Evolutionary conservation across 1,140 invertebrate genomes (phyloP).

Genomic region (Oncopeltus fasciatus): DNA sequence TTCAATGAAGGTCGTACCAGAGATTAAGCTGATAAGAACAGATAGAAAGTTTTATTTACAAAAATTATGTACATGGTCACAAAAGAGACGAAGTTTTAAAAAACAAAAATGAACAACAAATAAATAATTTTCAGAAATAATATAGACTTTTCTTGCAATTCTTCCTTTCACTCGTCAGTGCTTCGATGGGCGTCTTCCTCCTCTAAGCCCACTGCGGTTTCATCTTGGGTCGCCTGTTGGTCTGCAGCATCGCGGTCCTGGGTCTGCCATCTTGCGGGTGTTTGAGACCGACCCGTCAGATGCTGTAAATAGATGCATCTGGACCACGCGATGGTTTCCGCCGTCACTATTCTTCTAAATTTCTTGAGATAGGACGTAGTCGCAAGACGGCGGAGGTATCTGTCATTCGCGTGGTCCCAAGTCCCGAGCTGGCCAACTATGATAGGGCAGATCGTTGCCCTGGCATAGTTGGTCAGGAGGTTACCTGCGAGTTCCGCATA

Average conservation of each 20-base stretch:
- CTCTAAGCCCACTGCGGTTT: neutral
- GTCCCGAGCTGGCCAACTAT: slow-evolving; percentile 1
- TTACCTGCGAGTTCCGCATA: slow-evolving; percentile 15
- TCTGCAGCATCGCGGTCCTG: neutral
- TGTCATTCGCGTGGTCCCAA: slow-evolving; percentile 10
- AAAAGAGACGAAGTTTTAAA: too few relatives aligned
- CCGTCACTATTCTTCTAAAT: slow-evolving; percentile 23
- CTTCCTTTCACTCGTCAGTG: too few relatives aligned
- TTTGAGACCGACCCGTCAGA: neutral
- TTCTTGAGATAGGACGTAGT: neutral
- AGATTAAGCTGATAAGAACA: too few relatives aligned
- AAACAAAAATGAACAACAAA: too few relatives aligned
- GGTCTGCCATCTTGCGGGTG: neutral
- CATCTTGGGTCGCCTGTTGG: neutral
- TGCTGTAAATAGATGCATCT: slow-evolving; percentile 24
- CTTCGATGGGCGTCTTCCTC: too few relatives aligned
- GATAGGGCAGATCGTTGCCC: neutral
- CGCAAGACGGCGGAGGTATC: neutral
- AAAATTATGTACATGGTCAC: too few relatives aligned
- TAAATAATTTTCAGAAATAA: too few relatives aligned
- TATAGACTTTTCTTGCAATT: too few relatives aligned
- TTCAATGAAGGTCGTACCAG: too few relatives aligned
- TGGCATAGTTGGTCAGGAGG: neutral
- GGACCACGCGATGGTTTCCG: slow-evolving; percentile 24
- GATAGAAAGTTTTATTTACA: too few relatives aligned